Conservation (phyloP, 2,888 invertebrate species). For the Spicauda simplicius region DNA sequence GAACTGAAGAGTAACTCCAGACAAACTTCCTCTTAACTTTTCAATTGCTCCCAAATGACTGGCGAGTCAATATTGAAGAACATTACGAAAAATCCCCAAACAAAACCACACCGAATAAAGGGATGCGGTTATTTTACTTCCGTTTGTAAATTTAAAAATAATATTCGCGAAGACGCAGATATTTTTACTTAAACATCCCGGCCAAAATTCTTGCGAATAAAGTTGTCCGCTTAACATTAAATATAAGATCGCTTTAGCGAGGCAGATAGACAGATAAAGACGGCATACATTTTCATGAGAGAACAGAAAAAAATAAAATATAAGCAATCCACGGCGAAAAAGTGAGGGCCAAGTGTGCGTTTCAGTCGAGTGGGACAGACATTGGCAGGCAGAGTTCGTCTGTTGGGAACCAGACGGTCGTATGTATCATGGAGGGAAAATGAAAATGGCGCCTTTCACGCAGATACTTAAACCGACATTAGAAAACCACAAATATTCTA, state of each 20-base stretch:
- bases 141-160: constrained; percentile 62
- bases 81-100: constrained; percentile 38
- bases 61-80: constrained; percentile 18
- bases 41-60: constrained; percentile 12
- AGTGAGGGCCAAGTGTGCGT: constrained; percentile 65
- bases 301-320: constrained; percentile 64
- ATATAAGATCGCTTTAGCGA: constrained; percentile 74
- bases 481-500: constrained; percentile 59
- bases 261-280: constrained; percentile 73
- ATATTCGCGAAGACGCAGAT: constrained; percentile 52
- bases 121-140: constrained; percentile 51
- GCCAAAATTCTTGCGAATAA: constrained; percentile 65
- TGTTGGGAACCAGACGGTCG: constrained; percentile 49
- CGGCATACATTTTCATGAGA: constrained; percentile 73
- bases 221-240: constrained; percentile 72
- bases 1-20: constrained; percentile 3
- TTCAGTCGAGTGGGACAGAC: constrained; percentile 62
- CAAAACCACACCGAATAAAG: constrained; percentile 48
- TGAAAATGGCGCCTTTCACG: constrained; percentile 60
- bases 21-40: constrained; percentile 20
- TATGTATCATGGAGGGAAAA: constrained; percentile 49
- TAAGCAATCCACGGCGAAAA: constrained; percentile 64
- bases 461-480: constrained; percentile 60
- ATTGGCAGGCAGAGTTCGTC: constrained; percentile 58
- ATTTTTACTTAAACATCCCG: constrained; percentile 59